phyloP scores from a whole-genome alignment of 2,797 vertebrate genomes.

The Acanthornis magna region DNA sequence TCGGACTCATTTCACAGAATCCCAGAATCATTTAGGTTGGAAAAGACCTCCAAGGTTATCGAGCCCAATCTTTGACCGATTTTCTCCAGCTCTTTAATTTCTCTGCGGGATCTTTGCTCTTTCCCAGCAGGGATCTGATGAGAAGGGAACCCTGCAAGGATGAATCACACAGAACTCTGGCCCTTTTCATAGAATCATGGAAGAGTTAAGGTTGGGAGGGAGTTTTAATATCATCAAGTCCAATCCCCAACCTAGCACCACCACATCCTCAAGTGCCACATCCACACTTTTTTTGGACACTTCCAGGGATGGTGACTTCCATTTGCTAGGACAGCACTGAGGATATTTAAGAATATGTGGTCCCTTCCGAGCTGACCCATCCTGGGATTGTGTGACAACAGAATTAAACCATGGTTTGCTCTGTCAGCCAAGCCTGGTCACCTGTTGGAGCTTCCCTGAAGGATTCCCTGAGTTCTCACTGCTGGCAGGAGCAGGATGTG shows the following conservation, averaged over 20 bases:
- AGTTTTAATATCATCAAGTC: neutral
- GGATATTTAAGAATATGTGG: neutral
- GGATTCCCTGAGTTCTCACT: neutral
- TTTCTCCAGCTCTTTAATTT: neutral
- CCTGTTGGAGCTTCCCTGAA: neutral
- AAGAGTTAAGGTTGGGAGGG: neutral
- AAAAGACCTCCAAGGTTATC: neutral
- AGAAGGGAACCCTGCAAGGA: neutral
- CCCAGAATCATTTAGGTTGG: neutral
- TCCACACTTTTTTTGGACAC: neutral
- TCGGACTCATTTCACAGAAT: neutral
- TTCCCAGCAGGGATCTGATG: neutral
- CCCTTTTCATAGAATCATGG: neutral
- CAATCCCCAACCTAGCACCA: neutral
- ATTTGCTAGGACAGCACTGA: neutral
- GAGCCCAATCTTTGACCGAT: accelerated
- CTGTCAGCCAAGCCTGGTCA: neutral
- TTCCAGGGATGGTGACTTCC: neutral
- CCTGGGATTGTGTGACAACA: neutral
- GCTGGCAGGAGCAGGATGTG: neutral
- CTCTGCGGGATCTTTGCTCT: neutral
- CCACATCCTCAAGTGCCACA: neutral
- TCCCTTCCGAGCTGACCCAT: neutral
- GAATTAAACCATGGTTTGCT: neutral
- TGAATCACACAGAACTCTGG: neutral